Evolutionary conservation across 2,888 invertebrate species (phyloP), one percentile per base, ranked within the genome.

Genomic region (Acleris laterana): DNA sequence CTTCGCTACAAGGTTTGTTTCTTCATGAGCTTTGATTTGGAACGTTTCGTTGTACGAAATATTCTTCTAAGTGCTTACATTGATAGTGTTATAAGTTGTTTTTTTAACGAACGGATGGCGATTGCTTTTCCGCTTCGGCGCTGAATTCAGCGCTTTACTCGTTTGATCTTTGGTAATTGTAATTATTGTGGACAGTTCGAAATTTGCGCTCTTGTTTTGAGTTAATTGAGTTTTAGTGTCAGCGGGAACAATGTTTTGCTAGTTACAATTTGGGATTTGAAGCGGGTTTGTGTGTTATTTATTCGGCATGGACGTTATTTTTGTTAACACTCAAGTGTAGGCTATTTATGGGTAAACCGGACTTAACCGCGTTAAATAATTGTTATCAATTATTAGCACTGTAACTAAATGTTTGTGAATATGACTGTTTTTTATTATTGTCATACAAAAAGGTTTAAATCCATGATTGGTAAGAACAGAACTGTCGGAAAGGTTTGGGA

Each of bases 81-180:
- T 44, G 22, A 51, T 61, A 56, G 56, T 65, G 50, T 52, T 60
- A 48, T 52, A 32, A 58, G 53, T 38, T 9, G 11, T 49, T 62
- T 58, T 59, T 51, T 50, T 19, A 44, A 51, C 49, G 25, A 38
- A 38, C n/a, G 44, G 20, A 28, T 17, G 32, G 46, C 17, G 50
- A 65, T 60, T 60, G 59, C 38, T 55, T 62, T 67, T 68, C 50
- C 38, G 19, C 46, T 19, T 62, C 51, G 49, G 42, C 55, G 60
- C 48, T 62, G 38, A 66, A 63, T 60, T 49, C 55, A 17, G 32
- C 38, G 56, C 60, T 66, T 69, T 69, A 69, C 55, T 48, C 49
- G 61, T 62, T 68, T 59, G 50, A 58, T 61, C 44, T 59, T 68
- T 49, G 52, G 50, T 55, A 48, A 51, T 57, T 52, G 64, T 71